Conservation (phyloP, 1,140 invertebrate genomes). For the Orius insidiosus region DNA sequence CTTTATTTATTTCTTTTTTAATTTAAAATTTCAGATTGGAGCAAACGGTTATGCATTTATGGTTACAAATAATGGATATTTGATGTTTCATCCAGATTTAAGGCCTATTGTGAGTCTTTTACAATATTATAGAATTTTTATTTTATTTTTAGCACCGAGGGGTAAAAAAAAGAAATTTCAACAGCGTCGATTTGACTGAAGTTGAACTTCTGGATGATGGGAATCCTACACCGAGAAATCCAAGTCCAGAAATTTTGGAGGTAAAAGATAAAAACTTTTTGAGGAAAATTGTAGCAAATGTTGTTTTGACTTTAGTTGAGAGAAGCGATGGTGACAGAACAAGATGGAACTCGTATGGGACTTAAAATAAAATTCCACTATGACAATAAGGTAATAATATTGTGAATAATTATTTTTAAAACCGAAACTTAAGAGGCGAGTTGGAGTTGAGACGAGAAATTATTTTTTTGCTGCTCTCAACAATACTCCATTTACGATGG, state of each 20-base stretch:
- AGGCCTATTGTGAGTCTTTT: conserved; percentile 45
- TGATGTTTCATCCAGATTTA: conserved; percentile 61
- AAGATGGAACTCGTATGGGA: conserved; percentile 40
- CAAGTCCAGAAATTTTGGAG: conserved; percentile 21
- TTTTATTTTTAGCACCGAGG: conserved; percentile 39
- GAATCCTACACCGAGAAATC: conserved; percentile 18
- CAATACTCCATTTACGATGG: conserved; percentile 73
- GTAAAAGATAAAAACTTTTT: conserved; percentile 16
- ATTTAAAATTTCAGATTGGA: conserved; percentile 54
- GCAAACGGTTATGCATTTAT: conserved; percentile 92
- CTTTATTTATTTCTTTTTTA: neutral
- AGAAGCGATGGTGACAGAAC: conserved; percentile 51
- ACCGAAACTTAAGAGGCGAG: too few relatives aligned
- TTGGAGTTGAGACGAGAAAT: conserved; percentile 58
- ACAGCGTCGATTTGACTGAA: conserved; percentile 89
- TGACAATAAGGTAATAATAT: conserved; percentile 46
- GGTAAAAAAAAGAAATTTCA: conserved; percentile 77
- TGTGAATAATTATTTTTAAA: conserved; percentile 11
- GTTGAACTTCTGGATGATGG: conserved; percentile 72
- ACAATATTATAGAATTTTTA: neutral
- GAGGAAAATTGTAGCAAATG: neutral
- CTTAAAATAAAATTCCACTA: conserved; percentile 61
- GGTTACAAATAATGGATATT: conserved; percentile 90
- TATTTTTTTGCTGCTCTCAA: conserved; percentile 68
- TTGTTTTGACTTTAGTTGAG: conserved; percentile 37